A percentile compares a stretch with the other conserved stretches of the same genome.
Conservation (phyloP, 1,140 invertebrate species). For the Aphaenogaster rudis region DNA sequence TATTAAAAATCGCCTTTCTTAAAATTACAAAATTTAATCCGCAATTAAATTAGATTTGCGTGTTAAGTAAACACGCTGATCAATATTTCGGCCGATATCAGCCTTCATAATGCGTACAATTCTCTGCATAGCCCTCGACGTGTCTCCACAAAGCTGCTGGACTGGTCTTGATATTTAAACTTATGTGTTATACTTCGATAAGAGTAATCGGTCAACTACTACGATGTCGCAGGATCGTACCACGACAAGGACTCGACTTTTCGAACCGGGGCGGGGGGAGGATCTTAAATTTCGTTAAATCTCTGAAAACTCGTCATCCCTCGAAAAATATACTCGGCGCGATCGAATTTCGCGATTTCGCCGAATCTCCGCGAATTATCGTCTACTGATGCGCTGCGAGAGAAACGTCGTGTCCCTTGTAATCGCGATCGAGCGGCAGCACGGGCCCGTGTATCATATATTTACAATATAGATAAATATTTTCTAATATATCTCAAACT, state of each 20-base stretch:
- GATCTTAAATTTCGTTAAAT: constrained; percentile 54
- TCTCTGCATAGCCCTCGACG: background rate
- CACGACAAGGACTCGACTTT: constrained; percentile 63
- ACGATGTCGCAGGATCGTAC: constrained; percentile 61
- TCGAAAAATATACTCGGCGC: constrained; percentile 63
- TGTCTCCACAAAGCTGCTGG: constrained; percentile 22
- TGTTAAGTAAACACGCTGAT: background rate
- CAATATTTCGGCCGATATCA: background rate
- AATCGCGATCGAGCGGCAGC: constrained; percentile 58
- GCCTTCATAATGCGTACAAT: background rate
- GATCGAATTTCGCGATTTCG: constrained; percentile 51
- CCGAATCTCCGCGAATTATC: constrained; percentile 39
- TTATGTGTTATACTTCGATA: constrained; percentile 5
- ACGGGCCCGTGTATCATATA: background rate
- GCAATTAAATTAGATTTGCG: background rate
- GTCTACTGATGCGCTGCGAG: constrained; percentile 29
- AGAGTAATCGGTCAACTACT: constrained; percentile 34
- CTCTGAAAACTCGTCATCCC: constrained; percentile 55
- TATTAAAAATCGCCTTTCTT: background rate
- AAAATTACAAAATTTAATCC: background rate
- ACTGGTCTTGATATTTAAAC: constrained; percentile 43
- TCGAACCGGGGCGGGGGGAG: background rate
- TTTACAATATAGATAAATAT: constrained; percentile 63
- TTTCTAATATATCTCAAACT: constrained; percentile 12
- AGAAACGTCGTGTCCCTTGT: constrained; percentile 60